Evolutionary conservation across 1,140 invertebrate species (phyloP).

Genomic region (Drosophila virilis): DNA sequence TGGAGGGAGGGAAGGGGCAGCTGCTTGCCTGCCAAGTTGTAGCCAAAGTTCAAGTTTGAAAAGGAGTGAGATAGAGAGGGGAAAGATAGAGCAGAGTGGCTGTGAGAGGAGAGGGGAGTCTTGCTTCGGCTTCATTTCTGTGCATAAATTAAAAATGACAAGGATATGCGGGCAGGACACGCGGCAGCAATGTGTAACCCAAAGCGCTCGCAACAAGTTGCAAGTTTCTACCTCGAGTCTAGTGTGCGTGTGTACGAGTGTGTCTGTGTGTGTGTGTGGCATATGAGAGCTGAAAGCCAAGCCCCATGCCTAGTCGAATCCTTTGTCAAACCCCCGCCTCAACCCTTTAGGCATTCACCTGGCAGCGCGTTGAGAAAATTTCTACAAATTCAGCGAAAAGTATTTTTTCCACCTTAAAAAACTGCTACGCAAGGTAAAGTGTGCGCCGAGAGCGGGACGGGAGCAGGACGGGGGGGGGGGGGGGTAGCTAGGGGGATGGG

Average conservation of each 20-base stretch:
- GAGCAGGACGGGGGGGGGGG: no score
- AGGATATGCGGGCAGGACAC: slow-evolving; percentile 58
- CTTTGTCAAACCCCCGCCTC: background rate
- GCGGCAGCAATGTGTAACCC: slow-evolving; percentile 57
- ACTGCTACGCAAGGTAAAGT: slow-evolving; percentile 10
- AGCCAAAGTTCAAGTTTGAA: slow-evolving; percentile 36
- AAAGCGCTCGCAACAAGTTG: slow-evolving; percentile 73
- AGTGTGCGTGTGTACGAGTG: background rate
- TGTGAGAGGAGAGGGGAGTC: background rate
- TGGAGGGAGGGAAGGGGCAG: no score
- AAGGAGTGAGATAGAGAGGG: background rate
- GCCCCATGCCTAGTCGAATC: no score
- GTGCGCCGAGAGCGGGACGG: background rate
- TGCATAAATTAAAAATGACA: slow-evolving; percentile 82
- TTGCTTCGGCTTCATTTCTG: slow-evolving; percentile 51
- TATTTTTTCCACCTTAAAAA: slow-evolving; percentile 79
- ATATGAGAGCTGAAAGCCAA: slow-evolving; percentile 62
- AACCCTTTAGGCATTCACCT: slow-evolving; percentile 16
- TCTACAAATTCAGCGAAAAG: slow-evolving; percentile 82
- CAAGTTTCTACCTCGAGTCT: slow-evolving; percentile 38
- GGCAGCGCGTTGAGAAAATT: slow-evolving; percentile 45
- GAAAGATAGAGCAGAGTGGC: background rate
- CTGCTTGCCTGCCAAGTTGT: slow-evolving; percentile 8
- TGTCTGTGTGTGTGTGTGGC: slow-evolving; percentile 33
- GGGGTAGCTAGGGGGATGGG: background rate